Conservation (phyloP, 2,888 invertebrate genomes). For the Eupithecia dodoneata region DNA sequence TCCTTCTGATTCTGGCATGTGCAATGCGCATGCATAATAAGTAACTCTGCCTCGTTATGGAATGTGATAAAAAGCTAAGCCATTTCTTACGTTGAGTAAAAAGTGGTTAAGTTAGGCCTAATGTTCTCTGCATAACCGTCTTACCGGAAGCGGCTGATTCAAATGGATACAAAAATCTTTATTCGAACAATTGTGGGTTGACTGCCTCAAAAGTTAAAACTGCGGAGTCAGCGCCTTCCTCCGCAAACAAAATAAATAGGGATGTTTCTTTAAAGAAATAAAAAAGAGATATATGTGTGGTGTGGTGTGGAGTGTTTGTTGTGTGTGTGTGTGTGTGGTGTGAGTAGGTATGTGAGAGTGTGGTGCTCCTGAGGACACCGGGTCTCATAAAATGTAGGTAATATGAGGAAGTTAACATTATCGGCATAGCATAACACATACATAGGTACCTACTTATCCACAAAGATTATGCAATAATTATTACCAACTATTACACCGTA, state of each 20-base stretch:
- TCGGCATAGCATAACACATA: background rate
- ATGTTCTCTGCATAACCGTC: conserved; percentile 18
- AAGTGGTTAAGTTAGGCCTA: conserved; percentile 4
- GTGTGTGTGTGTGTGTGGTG: too few species aligned
- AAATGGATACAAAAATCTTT: conserved; percentile 1
- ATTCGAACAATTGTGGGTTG: too few species aligned
- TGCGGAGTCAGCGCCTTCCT: too few species aligned
- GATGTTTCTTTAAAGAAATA: too few species aligned
- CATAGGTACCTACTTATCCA: background rate
- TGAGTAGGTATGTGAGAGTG: too few species aligned
- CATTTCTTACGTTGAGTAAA: conserved; percentile 15
- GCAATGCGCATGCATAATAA: conserved; percentile 5
- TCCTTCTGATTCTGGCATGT: conserved; percentile 22
- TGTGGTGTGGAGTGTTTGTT: too few species aligned
- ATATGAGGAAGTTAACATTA: conserved; percentile 13
- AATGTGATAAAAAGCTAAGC: conserved; percentile 16
- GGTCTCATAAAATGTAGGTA: conserved; percentile 6
- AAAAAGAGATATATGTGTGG: too few species aligned
- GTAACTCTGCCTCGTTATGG: conserved; percentile 18
- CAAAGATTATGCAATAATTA: background rate
- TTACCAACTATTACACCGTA: background rate
- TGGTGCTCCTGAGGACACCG: too few species aligned
- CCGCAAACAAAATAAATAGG: too few species aligned
- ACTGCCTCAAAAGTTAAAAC: too few species aligned
- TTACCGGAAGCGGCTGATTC: conserved; percentile 5